phyloP scores from a whole-genome alignment of 2,888 invertebrate species.

The Clitarchus hookeri region DNA sequence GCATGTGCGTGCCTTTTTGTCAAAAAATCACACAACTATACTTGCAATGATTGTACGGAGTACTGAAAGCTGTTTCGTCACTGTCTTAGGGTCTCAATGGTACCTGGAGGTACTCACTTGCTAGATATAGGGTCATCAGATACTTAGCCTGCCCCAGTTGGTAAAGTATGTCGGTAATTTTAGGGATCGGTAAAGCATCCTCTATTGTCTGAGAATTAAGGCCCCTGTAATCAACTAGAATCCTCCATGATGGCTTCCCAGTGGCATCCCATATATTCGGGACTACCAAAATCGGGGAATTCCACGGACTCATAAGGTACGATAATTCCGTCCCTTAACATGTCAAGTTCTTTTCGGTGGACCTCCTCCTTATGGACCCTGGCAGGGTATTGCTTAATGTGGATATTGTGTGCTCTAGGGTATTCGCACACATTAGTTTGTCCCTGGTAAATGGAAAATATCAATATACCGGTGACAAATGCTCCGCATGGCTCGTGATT shows the following conservation, averaged over 20 bases:
- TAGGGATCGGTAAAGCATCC: neutral
- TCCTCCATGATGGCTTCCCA: no score
- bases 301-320: no score
- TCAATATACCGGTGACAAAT: neutral
- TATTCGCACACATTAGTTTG: no score
- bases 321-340: no score
- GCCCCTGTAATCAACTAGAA: no score
- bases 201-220: no score
- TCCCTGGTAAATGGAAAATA: neutral
- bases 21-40: neutral
- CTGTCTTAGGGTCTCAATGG: neutral
- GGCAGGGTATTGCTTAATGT: no score
- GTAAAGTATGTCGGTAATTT: slow-evolving; percentile 23
- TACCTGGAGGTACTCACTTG: slow-evolving; percentile 27
- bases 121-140: slow-evolving; percentile 18
- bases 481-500: neutral
- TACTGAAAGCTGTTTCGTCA: slow-evolving; percentile 26
- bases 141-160: slow-evolving; percentile 17
- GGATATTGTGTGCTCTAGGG: no score
- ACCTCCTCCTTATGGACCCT: no score
- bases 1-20: neutral
- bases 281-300: no score
- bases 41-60: neutral
- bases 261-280: no score
- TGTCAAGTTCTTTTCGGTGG: no score